A percentile compares a stretch with the other conserved stretches of the same genome.
Conservation (phyloP, 1,140 invertebrate genomes). For the Anastatus disparis region DNA sequence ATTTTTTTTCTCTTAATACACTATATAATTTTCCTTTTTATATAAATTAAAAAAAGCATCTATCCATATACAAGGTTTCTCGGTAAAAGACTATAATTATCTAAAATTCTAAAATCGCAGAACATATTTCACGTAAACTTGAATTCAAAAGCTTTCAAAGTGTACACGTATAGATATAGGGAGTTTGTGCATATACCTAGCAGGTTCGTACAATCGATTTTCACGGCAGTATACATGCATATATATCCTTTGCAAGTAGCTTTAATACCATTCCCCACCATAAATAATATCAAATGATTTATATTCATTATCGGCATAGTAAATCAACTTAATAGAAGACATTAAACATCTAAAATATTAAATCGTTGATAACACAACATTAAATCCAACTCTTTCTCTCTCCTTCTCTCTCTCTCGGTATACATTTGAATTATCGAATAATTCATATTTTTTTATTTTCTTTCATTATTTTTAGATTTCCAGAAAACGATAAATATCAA, state of each 20-base stretch:
- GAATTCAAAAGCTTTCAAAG: constrained; percentile 8
- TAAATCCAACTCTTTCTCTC: no score
- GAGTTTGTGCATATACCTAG: neutral
- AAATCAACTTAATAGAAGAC: constrained; percentile 11
- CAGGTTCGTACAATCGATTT: neutral
- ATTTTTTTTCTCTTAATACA: no score
- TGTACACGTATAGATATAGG: no score
- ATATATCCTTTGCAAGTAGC: neutral
- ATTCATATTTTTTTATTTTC: no score
- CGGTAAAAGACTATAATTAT: no score
- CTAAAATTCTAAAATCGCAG: constrained; percentile 11
- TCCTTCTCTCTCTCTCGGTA: no score
- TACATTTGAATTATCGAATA: no score
- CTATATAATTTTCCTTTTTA: no score
- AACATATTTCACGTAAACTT: neutral
- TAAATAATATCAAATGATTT: constrained; percentile 5
- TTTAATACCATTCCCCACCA: neutral
- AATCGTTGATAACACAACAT: neutral
- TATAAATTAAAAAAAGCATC: no score
- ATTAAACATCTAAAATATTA: neutral
- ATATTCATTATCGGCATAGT: constrained; percentile 8
- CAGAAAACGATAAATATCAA: no score
- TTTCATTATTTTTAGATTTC: no score
- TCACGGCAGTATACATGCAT: neutral
- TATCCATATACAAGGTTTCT: no score